A percentile compares a stretch with the other conserved stretches of the same genome.
Conservation (phyloP, 2,113 vertebrate species). For the Herpetotheres cachinnans region DNA sequence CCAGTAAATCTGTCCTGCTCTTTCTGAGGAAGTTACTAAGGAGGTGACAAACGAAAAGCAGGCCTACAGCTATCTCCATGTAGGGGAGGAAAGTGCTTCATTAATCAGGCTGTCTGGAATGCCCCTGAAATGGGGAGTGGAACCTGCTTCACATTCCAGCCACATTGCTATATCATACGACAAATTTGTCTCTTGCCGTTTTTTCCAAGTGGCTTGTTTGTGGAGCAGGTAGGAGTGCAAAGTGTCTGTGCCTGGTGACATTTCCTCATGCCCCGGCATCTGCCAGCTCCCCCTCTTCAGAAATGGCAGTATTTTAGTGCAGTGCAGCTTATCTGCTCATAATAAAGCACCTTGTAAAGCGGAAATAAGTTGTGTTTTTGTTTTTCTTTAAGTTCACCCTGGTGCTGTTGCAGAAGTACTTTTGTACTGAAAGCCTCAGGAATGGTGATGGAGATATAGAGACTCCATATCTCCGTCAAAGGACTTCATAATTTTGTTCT, state of each 20-base stretch:
- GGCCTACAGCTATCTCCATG: background rate
- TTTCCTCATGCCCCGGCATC: accelerated
- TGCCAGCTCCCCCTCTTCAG: background rate
- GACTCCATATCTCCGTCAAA: accelerated
- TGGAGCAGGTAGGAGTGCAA: background rate
- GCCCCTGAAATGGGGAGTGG: background rate
- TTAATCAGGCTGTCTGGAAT: background rate
- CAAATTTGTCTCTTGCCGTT: background rate
- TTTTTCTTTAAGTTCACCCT: background rate
- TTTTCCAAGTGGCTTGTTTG: background rate
- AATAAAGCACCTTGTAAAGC: background rate
- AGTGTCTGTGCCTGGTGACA: accelerated
- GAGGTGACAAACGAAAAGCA: background rate
- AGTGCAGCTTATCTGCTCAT: background rate
- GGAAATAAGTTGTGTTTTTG: background rate
- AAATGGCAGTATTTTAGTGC: background rate
- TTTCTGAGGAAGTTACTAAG: background rate
- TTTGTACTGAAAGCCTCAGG: background rate
- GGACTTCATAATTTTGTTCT: background rate
- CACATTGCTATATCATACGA: accelerated
- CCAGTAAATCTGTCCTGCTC: background rate
- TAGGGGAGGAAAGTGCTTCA: background rate
- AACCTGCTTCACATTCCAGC: background rate
- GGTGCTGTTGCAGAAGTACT: background rate
- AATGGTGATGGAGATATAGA: background rate